phyloP scores from a whole-genome alignment of 2,888 invertebrate genomes.

The Stegana nigrithorax region DNA sequence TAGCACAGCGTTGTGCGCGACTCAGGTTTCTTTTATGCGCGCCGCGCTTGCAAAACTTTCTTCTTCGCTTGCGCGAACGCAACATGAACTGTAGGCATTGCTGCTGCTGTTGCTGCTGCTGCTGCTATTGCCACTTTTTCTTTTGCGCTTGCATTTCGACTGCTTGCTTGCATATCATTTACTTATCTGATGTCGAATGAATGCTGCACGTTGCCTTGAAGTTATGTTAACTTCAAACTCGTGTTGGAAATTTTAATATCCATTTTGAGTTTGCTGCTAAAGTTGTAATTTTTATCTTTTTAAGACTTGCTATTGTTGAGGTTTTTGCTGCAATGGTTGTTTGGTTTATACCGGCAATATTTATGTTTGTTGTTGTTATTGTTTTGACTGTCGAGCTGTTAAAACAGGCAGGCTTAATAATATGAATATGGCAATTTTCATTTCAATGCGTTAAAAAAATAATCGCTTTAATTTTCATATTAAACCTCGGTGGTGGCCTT shows the following conservation, averaged over 20 bases:
- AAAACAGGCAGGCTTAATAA: too few species aligned
- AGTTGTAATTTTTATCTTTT: neutral
- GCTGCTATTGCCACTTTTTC: neutral
- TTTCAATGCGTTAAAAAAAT: too few species aligned
- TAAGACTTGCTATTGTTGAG: neutral
- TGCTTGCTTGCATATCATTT: constrained; percentile 12
- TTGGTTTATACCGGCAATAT: neutral
- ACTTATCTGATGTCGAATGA: constrained; percentile 9
- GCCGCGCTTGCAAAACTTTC: constrained; percentile 9
- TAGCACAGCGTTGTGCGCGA: too few species aligned
- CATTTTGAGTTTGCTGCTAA: neutral
- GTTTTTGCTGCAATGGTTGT: neutral
- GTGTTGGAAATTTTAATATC: constrained; percentile 13
- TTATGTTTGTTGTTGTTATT: neutral
- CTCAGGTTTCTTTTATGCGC: too few species aligned
- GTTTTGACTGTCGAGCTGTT: too few species aligned
- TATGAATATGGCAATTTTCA: too few species aligned
- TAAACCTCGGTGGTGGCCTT: too few species aligned
- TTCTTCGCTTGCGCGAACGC: constrained; percentile 2
- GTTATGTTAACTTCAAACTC: constrained; percentile 12
- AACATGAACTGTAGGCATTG: neutral
- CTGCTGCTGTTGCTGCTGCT: neutral
- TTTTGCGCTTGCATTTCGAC: neutral
- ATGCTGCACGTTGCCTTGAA: constrained; percentile 13
- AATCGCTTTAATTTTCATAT: too few species aligned